Evolutionary conservation across 2,797 vertebrate species (phyloP), one percentile per base, ranked within the genome.

Genomic region (Oophaga sylvatica): DNA sequence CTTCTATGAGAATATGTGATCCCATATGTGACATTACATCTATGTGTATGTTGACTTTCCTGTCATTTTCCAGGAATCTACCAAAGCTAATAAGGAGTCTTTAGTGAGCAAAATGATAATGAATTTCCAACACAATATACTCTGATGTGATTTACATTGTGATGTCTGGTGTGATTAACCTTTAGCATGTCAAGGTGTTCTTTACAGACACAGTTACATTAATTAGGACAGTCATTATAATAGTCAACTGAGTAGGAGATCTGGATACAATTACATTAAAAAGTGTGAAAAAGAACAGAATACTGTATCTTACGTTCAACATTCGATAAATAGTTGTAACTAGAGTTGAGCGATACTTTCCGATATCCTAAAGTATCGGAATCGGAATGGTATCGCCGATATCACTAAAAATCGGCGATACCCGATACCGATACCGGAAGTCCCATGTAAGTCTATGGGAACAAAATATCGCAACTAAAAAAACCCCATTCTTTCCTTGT

Each of bases 221-320:
- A 94, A 96, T 96, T 96, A 95, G 95, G 94, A 95, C 94, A 95
- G 93, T 95, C 94, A 96, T 95, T 95, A 95, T 95, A 94, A 95
- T 56, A 35, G 13, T 63, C n/a, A 17, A 80, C 41, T 9, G 10
- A 80, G 53, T 45, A 60, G 41, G 26, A 20, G 29, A 79, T 19
- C 62, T 79, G 17, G 16, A 57, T 59, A 31, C 16, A 59, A 31
- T 31, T 79, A 31, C 26, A 79, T 35, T n/a, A 35, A 70, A 31
- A 35, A 35, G 68, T 35, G 68, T 29, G 65, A 31, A 31, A 68
- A 68, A 26, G 22, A 70, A 19, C 1, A 70, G 29, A 16, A 35
- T 70, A 8, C 29, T 35, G 15, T 70, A 35, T 35, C 31, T 5
- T 70, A 70, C 68, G 17, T 35, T 35, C 68, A 5, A 70, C 16